Evolutionary conservation across 2,113 vertebrate genomes (phyloP).

Genomic region (Silurus glanis): DNA sequence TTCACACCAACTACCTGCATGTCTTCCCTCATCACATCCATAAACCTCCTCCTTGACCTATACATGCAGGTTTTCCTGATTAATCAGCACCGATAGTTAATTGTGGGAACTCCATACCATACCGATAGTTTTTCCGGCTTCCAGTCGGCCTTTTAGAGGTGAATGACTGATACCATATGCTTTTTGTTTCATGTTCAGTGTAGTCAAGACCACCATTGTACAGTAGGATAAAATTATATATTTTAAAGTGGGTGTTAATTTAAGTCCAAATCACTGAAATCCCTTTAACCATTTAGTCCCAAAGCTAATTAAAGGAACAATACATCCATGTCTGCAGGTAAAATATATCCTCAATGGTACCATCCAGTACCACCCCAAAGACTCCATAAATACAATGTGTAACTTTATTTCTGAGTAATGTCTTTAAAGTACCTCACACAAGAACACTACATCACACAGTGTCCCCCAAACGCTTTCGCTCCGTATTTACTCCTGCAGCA

Average conservation of each 20-base stretch:
- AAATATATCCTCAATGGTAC: not conserved
- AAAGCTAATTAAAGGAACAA: not conserved
- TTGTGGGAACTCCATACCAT: too few relatives aligned
- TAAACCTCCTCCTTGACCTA: too few relatives aligned
- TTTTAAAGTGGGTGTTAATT: too few relatives aligned
- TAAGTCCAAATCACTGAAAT: too few relatives aligned
- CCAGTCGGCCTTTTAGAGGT: too few relatives aligned
- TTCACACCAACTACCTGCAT: too few relatives aligned
- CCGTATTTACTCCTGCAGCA: not conserved
- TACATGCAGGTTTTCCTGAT: too few relatives aligned
- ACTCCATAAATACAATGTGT: not conserved
- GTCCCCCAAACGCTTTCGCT: not conserved
- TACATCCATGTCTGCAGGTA: not conserved
- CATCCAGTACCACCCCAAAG: not conserved
- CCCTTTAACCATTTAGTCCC: not conserved
- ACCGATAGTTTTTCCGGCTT: too few relatives aligned
- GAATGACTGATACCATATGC: too few relatives aligned
- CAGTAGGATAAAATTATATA: not conserved
- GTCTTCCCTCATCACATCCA: too few relatives aligned
- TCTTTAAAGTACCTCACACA: not conserved
- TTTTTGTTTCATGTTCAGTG: too few relatives aligned
- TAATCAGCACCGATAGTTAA: too few relatives aligned
- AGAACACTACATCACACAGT: not conserved
- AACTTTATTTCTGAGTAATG: not conserved
- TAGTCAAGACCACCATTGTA: not conserved